phyloP scores from a whole-genome alignment of 2,797 vertebrate genomes.

The Oreonectes daqikongensis region DNA sequence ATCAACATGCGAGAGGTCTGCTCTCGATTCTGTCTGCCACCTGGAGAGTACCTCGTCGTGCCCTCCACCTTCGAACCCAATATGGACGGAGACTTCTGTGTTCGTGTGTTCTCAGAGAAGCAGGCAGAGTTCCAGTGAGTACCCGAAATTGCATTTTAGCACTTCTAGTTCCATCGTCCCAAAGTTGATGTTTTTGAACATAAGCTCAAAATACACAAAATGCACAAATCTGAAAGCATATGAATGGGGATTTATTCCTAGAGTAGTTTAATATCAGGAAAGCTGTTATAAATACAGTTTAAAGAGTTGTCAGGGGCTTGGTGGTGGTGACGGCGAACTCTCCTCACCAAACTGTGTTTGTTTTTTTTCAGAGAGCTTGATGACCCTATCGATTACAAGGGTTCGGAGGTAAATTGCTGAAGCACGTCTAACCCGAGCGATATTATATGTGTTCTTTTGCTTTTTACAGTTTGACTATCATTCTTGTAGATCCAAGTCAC shows the following conservation, averaged over 20 bases:
- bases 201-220: too few relatives aligned
- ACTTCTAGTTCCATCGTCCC: too few relatives aligned
- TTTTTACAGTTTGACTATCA: background rate
- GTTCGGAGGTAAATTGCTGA: slow-evolving; percentile 77
- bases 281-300: too few relatives aligned
- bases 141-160: too few relatives aligned
- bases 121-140: slow-evolving; percentile 80
- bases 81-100: slow-evolving; percentile 83
- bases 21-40: slow-evolving; percentile 80
- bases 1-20: slow-evolving; percentile 86
- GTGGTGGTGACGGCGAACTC: too few relatives aligned
- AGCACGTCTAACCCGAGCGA: background rate
- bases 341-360: slow-evolving; percentile 39
- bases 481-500: slow-evolving; percentile 69
- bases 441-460: background rate
- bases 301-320: too few relatives aligned
- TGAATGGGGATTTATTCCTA: too few relatives aligned
- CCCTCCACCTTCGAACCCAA: slow-evolving; percentile 87
- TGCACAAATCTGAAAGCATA: too few relatives aligned
- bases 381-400: slow-evolving; percentile 78
- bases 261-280: too few relatives aligned
- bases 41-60: slow-evolving; percentile 82
- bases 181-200: too few relatives aligned
- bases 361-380: slow-evolving; percentile 80
- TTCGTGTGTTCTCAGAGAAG: slow-evolving; percentile 85